Percentiles rank a stretch among this genome's conserved stretches.
These are phyloP conservation scores for Phoenicopterus ruber DNA, from an alignment of 2,113 vertebrate genomes.

Conservation along the genomic window DNA sequence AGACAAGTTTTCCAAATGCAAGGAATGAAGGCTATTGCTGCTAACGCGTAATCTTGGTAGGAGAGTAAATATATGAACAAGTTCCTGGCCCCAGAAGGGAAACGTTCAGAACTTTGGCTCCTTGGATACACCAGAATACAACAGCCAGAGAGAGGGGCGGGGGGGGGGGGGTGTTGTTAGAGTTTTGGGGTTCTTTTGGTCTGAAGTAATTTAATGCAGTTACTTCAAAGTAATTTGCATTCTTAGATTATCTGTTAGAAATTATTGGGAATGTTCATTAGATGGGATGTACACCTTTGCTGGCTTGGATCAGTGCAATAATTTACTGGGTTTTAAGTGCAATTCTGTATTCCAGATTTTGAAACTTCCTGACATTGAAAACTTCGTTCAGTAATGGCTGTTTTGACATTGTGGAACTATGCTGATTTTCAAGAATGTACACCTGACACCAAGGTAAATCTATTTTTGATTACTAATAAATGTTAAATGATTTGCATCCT, in stretches of 20 bases:
- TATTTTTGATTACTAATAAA: neutral
- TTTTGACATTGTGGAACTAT: neutral
- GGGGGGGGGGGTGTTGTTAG: fast-evolving
- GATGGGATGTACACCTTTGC: neutral
- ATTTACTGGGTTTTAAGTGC: neutral
- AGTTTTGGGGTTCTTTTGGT: neutral
- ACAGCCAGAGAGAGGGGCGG: neutral
- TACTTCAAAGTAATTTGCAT: neutral
- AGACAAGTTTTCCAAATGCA: neutral
- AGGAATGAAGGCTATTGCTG: neutral
- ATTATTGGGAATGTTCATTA: fast-evolving
- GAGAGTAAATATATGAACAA: neutral
- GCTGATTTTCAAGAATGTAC: neutral
- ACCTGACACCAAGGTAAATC: neutral
- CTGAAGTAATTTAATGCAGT: neutral
- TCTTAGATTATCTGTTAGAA: neutral
- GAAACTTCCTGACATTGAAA: neutral
- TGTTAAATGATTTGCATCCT: neutral
- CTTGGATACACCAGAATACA: neutral
- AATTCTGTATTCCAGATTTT: neutral
- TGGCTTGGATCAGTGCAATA: neutral
- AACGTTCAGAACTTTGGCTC: neutral
- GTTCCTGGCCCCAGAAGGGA: neutral
- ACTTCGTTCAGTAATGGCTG: neutral
- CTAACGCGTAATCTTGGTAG: neutral